Evolutionary conservation across 2,797 vertebrate species (phyloP).

Genomic region (Apodemus agrarius): DNA sequence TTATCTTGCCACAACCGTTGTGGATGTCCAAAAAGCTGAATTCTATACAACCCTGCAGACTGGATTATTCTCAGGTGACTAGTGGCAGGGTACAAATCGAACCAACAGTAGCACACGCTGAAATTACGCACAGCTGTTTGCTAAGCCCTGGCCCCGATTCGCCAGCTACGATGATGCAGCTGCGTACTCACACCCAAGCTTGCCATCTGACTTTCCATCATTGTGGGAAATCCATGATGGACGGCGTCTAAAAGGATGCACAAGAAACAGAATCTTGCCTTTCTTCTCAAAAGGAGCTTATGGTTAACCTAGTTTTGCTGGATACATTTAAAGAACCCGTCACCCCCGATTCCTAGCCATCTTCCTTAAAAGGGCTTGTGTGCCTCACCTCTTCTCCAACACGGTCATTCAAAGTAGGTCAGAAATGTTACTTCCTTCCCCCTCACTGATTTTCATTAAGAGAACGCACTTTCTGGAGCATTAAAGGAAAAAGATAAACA

Average conservation of each 20-base stretch:
- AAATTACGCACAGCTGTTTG: slow-evolving; percentile 65
- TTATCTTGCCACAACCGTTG: not conserved
- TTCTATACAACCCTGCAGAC: not conserved
- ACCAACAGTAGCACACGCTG: not conserved
- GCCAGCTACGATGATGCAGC: not conserved
- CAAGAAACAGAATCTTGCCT: slow-evolving; percentile 32
- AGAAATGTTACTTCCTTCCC: slow-evolving; percentile 73
- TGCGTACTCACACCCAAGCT: not conserved
- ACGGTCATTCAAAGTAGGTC: slow-evolving; percentile 66
- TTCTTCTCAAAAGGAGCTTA: slow-evolving; percentile 17
- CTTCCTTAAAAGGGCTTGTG: slow-evolving; percentile 43
- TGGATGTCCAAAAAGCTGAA: not conserved
- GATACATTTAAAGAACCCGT: slow-evolving; percentile 60
- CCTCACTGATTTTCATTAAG: slow-evolving; percentile 62
- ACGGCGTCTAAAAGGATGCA: not conserved
- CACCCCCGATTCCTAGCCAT: slow-evolving; percentile 53
- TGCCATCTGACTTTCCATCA: slow-evolving; percentile 13
- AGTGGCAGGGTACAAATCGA: not conserved
- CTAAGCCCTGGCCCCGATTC: not conserved
- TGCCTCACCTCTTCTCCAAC: not conserved
- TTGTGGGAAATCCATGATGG: not conserved
- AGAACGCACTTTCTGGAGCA: slow-evolving; percentile 68
- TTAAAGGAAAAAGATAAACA: slow-evolving; percentile 41
- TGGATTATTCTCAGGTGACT: not conserved
- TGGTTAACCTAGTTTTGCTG: slow-evolving; percentile 53